Conservation (phyloP, 2,113 vertebrate species). For the Xiphophorus couchianus region DNA sequence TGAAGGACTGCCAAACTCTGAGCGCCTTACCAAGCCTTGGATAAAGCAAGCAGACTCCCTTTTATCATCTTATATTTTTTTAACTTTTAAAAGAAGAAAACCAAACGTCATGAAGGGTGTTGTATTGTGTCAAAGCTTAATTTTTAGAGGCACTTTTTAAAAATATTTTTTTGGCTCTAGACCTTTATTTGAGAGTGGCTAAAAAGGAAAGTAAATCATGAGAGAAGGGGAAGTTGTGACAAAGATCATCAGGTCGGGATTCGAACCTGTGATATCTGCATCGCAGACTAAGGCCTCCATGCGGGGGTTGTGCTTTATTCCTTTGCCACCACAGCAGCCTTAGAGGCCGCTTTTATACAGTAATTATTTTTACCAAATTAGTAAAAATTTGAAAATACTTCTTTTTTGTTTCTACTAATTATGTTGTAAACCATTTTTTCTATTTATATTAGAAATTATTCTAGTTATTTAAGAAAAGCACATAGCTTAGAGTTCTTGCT, state of each 20-base stretch:
- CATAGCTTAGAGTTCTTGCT: not conserved
- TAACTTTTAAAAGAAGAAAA: constrained; percentile 21
- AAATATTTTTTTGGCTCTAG: no score
- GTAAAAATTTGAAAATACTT: constrained; percentile 37
- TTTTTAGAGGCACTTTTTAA: constrained; percentile 36
- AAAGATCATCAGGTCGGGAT: no score
- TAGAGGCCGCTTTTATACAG: not conserved
- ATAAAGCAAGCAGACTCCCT: constrained; percentile 1
- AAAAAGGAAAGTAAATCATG: no score
- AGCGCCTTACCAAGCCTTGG: constrained; percentile 4
- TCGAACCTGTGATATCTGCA: no score
- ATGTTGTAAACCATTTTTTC: constrained; percentile 26
- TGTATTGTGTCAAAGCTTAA: not conserved
- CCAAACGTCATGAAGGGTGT: constrained; percentile 3
- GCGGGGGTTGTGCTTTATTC: no score
- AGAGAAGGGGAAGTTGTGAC: no score
- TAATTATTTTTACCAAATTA: not conserved
- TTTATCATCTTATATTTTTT: constrained; percentile 7
- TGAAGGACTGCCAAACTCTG: constrained; percentile 17
- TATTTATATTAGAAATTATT: not conserved
- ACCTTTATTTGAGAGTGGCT: no score
- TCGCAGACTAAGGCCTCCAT: no score
- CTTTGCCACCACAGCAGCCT: not conserved
- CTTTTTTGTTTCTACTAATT: constrained; percentile 46
- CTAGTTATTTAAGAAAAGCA: not conserved